phyloP scores from a whole-genome alignment of 2,888 invertebrate genomes.

The Tipula unca region DNA sequence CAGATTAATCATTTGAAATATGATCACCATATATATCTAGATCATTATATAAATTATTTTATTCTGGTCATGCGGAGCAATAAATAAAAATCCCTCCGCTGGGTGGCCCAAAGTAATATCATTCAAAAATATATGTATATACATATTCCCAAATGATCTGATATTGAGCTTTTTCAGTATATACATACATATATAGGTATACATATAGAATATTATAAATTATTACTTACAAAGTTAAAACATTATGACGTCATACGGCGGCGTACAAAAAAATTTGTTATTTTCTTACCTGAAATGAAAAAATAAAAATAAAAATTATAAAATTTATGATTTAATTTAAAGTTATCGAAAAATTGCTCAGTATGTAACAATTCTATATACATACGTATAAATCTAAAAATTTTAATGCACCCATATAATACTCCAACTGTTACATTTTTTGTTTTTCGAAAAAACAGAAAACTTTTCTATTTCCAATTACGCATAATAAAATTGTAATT shows the following conservation, averaged over 20 bases:
- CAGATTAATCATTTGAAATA: not conserved
- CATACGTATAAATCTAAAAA: not conserved
- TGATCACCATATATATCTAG: not conserved
- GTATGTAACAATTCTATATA: not conserved
- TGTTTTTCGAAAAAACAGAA: not conserved
- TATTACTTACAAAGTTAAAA: not conserved
- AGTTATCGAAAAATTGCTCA: not conserved
- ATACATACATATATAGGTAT: not conserved
- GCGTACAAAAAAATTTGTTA: not conserved
- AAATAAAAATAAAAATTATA: not conserved
- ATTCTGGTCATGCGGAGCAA: not conserved
- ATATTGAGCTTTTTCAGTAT: not conserved
- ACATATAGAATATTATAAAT: not conserved
- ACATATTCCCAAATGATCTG: not conserved
- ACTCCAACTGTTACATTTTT: not conserved
- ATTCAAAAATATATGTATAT: not conserved
- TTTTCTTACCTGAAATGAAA: not conserved
- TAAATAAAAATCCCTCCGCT: no score
- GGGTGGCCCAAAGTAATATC: no score
- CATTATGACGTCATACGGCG: not conserved
- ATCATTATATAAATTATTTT: not conserved
- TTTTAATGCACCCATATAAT: not conserved
- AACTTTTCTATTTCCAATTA: slow-evolving; percentile 14
- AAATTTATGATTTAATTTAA: not conserved
- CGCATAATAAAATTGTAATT: not conserved